Evolutionary conservation across 2,888 invertebrate species (phyloP).

Genomic region (Biston stratarius): DNA sequence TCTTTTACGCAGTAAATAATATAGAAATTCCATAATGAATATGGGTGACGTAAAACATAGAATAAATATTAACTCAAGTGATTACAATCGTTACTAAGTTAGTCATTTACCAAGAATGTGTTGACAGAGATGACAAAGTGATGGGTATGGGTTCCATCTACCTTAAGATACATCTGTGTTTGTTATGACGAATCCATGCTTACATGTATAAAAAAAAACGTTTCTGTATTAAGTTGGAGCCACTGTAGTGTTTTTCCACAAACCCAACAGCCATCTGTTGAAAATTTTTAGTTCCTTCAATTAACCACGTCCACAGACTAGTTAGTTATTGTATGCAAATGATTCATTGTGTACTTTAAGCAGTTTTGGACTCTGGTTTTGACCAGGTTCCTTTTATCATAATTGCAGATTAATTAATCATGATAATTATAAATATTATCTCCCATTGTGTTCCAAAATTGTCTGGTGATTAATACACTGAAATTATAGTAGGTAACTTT

Average conservation of each 20-base stretch:
- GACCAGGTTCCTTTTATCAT: slow-evolving; percentile 45
- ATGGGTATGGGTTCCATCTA: slow-evolving; percentile 26
- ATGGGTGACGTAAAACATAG: background rate
- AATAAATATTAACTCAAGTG: slow-evolving; percentile 57
- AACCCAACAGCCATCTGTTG: no score
- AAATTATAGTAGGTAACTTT: slow-evolving; percentile 10
- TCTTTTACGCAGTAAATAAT: background rate
- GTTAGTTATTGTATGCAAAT: slow-evolving; percentile 49
- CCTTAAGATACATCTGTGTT: slow-evolving; percentile 64
- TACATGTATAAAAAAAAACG: slow-evolving; percentile 13
- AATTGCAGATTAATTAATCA: slow-evolving; percentile 54
- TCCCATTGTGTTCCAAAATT: slow-evolving; percentile 32
- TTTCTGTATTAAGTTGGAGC: background rate
- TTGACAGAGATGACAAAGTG: slow-evolving; percentile 53
- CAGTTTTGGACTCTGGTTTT: slow-evolving; percentile 45
- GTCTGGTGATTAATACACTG: slow-evolving; percentile 40
- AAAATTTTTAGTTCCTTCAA: background rate
- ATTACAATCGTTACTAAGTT: slow-evolving; percentile 43
- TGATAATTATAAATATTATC: slow-evolving; percentile 52
- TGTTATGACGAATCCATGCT: slow-evolving; percentile 62
- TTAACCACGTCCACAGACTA: background rate
- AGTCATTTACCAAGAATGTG: slow-evolving; percentile 59
- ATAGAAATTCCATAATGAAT: background rate
- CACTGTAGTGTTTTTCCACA: background rate
- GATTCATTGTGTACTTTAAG: slow-evolving; percentile 57